Conservation (phyloP, 1,140 invertebrate species). For the Drosophila albomicans region DNA sequence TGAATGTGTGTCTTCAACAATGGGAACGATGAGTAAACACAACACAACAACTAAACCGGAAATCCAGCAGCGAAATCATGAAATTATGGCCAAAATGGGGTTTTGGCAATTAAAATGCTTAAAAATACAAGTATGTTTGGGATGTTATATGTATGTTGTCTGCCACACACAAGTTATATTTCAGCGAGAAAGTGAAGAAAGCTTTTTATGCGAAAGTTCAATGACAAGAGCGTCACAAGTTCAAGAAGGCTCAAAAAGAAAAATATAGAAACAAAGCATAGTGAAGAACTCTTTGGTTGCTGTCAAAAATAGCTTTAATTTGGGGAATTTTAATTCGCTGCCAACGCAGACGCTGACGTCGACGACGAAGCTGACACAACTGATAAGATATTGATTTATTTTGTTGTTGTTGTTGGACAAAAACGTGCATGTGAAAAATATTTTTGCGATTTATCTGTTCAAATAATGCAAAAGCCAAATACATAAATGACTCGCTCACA, state of each 20-base stretch:
- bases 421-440: slow-evolving; percentile 19
- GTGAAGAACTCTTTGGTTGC: slow-evolving; percentile 2
- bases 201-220: slow-evolving; percentile 39
- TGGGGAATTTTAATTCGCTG: background rate
- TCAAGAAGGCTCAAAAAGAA: slow-evolving; percentile 19
- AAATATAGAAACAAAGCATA: slow-evolving; percentile 31
- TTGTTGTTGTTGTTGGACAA: slow-evolving; percentile 15
- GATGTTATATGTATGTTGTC: background rate
- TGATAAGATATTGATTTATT: slow-evolving; percentile 77
- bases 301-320: slow-evolving; percentile 17
- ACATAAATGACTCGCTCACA: background rate
- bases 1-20: slow-evolving; percentile 5
- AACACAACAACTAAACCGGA: slow-evolving; percentile 16
- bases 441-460: slow-evolving; percentile 33
- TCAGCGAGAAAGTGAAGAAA: slow-evolving; percentile 38
- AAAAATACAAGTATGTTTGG: slow-evolving; percentile 17
- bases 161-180: background rate
- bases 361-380: slow-evolving; percentile 5
- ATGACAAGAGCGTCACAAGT: slow-evolving; percentile 21
- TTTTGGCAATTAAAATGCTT: slow-evolving; percentile 38
- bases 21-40: slow-evolving; percentile 30
- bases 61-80: slow-evolving; percentile 24
- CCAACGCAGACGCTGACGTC: slow-evolving; percentile 8
- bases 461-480: slow-evolving; percentile 1
- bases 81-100: slow-evolving; percentile 31